Percentiles rank a stretch among this genome's conserved stretches.
These are phyloP conservation scores for Etheostoma nigrum DNA, from an alignment of 2,797 vertebrate genomes.

Conservation along the genomic window DNA sequence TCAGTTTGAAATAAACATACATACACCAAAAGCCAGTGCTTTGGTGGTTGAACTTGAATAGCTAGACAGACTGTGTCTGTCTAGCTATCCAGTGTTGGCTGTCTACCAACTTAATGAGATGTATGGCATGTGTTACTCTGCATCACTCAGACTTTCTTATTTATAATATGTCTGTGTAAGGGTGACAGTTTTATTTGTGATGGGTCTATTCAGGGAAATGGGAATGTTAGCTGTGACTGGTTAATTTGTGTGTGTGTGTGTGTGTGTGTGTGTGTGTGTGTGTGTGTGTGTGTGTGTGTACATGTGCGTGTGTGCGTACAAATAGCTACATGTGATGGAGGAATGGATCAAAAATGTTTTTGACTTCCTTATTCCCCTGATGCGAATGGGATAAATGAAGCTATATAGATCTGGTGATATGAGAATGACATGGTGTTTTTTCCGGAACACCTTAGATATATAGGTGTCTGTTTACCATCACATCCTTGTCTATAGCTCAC, in stretches of 20 bases:
- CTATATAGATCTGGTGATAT: constrained; percentile 17
- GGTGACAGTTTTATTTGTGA: constrained; percentile 46
- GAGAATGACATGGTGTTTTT: constrained; percentile 21
- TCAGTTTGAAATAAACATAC: constrained; percentile 33
- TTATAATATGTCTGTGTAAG: constrained; percentile 50
- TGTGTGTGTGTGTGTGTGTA: background rate
- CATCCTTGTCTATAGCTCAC: constrained; percentile 18
- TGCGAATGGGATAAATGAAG: constrained; percentile 39
- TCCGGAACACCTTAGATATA: constrained; percentile 15
- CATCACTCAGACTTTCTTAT: constrained; percentile 55
- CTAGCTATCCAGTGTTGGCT: constrained; percentile 47
- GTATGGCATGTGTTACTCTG: constrained; percentile 52
- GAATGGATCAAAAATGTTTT: constrained; percentile 19
- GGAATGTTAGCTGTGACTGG: constrained; percentile 25
- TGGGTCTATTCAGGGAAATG: constrained; percentile 38
- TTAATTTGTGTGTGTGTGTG: constrained; percentile 15
- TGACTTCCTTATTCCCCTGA: constrained; percentile 11
- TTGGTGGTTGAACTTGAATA: constrained; percentile 47
- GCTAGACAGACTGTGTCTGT: constrained; percentile 45
- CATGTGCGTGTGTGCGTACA: background rate
- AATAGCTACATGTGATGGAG: too few species aligned
- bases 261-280: constrained; percentile 1
- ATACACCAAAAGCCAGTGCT: constrained; percentile 34
- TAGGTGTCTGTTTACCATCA: constrained; percentile 19
- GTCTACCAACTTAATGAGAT: constrained; percentile 53